Conservation (phyloP, 2,888 invertebrate genomes). For the Drosophila maculinotata region DNA sequence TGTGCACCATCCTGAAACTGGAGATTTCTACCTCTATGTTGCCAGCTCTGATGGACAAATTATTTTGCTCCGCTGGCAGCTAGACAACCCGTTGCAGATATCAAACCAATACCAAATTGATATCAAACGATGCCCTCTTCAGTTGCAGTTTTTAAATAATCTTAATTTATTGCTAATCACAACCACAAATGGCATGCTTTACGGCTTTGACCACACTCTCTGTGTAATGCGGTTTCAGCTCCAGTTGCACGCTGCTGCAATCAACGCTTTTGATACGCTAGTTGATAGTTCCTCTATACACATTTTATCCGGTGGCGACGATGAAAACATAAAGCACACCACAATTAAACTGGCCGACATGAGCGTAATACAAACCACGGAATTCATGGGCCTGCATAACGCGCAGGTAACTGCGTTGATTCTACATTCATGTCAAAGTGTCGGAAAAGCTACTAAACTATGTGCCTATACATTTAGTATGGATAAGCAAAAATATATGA, state of each 20-base stretch:
- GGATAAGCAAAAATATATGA: conserved; percentile 88
- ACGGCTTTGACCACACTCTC: conserved; percentile 88
- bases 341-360: conserved; percentile 69
- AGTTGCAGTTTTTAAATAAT: conserved; percentile 85
- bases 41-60: conserved; percentile 92
- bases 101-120: conserved; percentile 11
- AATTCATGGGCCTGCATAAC: conserved; percentile 87
- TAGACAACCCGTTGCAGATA: not conserved
- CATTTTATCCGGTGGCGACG: conserved; percentile 92
- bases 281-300: conserved; percentile 84
- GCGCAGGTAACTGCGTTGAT: conserved; percentile 90
- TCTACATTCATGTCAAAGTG: conserved; percentile 40
- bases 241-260: conserved; percentile 90
- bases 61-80: conserved; percentile 81
- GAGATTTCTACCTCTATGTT: conserved; percentile 86
- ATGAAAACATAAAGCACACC: conserved; percentile 87
- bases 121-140: conserved; percentile 89
- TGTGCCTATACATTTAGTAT: conserved; percentile 87
- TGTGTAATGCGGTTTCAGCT: conserved; percentile 83
- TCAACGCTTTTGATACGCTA: conserved; percentile 88
- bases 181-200: conserved; percentile 90
- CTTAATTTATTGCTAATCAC: conserved; percentile 85
- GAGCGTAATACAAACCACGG: conserved; percentile 78
- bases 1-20: conserved; percentile 23
- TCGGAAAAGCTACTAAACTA: conserved; percentile 5